Base-by-base conservation (phyloP, 1,140 invertebrate genomes). In the Drosophila lacertosa region DNA sequence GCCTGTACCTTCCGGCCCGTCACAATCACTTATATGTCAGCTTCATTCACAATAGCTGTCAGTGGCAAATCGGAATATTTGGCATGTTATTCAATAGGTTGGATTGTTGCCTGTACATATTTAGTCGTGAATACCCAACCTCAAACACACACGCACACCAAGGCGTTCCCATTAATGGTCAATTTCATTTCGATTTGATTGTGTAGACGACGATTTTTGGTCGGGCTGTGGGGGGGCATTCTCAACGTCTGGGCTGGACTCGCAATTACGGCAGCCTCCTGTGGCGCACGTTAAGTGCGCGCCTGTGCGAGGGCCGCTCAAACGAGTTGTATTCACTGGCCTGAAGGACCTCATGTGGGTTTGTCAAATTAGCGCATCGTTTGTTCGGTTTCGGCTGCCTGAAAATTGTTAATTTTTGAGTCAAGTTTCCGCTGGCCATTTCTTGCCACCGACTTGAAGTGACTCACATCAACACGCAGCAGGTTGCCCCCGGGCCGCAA, bases 181-280 rank as follows among this genome's bases (percentile, higher is more conserved):
- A 86, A 89, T 89, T 89, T 86, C 81, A 89, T 86, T 89, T 81
- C 80, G 77, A 89, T 89, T 89, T 79, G 77, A 78, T 81, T 79
- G 71, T 68, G 45, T 66, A 24, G 53, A 44, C 29, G 47, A 20
- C n/a, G n/a, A n/a, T n/a, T 48, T 40, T 11, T 5, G 22, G 37
- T 47, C 48, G 51, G 50, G n/a, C n/a, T n/a, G n/a, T n/a, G n/a
- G n/a, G n/a, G n/a, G 40, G 59, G 33, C 47, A 42, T 66, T 65
- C n/a, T n/a, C 40, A 66, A 50, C 45, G 47, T 72, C 67, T 60
- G 60, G 59, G 59, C 40, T 58, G 37, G 54, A 63, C 77, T 74
- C 70, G 66, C 82, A 80, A 80, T 80, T 83, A 86, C 75, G 59
- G 45, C 64, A 62, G 81, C 66, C 86, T 86, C 86, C 77, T 74